Base-by-base conservation (phyloP, 2,888 invertebrate genomes). In the Leptopilina drosophilae region DNA sequence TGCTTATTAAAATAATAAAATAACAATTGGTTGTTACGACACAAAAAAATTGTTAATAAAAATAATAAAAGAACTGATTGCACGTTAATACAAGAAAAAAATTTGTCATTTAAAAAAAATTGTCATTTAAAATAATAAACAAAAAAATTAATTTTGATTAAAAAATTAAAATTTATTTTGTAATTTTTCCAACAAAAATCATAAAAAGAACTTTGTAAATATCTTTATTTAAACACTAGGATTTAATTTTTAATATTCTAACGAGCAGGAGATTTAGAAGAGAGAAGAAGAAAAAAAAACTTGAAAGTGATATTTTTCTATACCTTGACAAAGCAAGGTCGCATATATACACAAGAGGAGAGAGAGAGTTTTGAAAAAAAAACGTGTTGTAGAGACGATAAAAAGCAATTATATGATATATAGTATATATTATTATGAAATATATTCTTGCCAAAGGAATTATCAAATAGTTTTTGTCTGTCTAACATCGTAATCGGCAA, bases 241-340 rank as follows among this genome's bases (percentile, higher is more conserved):
- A 62, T 62, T 15, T 15, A 62, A 62, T 9, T 62, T 20, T 20
- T 9, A 62, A 62, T 62, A 62, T 62, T 62, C 62, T 62, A 62
- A 62, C 62, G 62, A 62, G 6, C 62, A 42, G 42, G 42, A 62
- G 62, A 62, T 20, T 62, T 49, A 49, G 33, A 33, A 33, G 33
- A 33, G 33, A 20, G 20, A 20, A 20, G 20, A 5, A 33, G 33
- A 49, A 49, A 20, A 62, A 62, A 62, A 62, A 62, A 20, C 56
- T 73, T 53, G 56, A 73, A 73, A 73, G 73, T n/a, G 73, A 73
- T 73, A 73, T 73, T 73, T 73, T 56, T 53, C 73, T 73, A 73
- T 53, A 56, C 73, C 73, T 73, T 73, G 73, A 73, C 33, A 73
- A 73, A 73, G 73, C 73, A 73, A 73, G 73, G 73, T 56, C 73